Conservation (phyloP, 2,888 invertebrate genomes). For the Torymus auratus region DNA sequence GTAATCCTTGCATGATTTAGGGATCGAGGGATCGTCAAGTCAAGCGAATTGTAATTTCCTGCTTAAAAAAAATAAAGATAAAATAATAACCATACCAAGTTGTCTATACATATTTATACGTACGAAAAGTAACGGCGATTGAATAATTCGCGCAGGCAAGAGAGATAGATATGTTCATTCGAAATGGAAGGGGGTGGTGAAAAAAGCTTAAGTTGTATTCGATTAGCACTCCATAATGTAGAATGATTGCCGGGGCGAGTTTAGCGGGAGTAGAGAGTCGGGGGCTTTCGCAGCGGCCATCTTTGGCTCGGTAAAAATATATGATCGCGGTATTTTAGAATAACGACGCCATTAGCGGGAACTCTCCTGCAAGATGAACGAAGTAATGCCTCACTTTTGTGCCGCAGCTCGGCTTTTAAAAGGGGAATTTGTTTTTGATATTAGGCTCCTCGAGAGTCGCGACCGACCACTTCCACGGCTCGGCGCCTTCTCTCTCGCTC, state of each 20-base stretch:
- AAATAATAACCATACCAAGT: no score
- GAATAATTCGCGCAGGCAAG: background rate
- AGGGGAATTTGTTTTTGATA: slow-evolving; percentile 70
- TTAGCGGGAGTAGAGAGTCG: background rate
- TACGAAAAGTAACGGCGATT: no score
- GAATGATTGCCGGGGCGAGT: slow-evolving; percentile 56
- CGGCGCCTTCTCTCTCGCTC: slow-evolving; percentile 43
- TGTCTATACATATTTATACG: no score
- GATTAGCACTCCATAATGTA: slow-evolving; percentile 69
- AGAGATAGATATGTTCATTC: slow-evolving; percentile 46
- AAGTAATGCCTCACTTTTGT: slow-evolving; percentile 70
- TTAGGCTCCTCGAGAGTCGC: slow-evolving; percentile 62
- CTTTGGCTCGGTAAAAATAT: slow-evolving; percentile 65
- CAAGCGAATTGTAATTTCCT: slow-evolving; percentile 32
- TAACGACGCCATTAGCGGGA: slow-evolving; percentile 75
- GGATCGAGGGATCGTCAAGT: slow-evolving; percentile 64
- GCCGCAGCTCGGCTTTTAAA: slow-evolving; percentile 62
- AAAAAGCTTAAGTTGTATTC: slow-evolving; percentile 72
- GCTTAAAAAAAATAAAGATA: no score
- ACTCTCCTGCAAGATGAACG: slow-evolving; percentile 71
- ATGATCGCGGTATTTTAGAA: slow-evolving; percentile 75
- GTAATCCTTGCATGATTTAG: slow-evolving; percentile 75
- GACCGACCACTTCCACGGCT: slow-evolving; percentile 51
- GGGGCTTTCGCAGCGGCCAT: slow-evolving; percentile 35
- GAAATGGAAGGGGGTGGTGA: slow-evolving; percentile 62